phyloP scores from a whole-genome alignment of 2,888 invertebrate species.

The Glomeris marginata region DNA sequence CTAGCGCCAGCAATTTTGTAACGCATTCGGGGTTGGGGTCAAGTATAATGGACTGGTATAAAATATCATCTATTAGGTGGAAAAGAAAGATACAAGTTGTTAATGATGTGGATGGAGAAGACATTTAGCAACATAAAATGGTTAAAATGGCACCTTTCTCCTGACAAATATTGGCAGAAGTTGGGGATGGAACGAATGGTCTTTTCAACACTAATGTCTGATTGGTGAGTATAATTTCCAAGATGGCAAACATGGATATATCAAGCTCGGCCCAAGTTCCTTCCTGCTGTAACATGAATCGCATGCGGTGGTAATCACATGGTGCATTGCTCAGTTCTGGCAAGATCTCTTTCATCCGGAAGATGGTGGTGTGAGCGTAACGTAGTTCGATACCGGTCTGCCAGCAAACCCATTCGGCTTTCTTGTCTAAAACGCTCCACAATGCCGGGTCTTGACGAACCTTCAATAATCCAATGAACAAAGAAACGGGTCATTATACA shows the following conservation, averaged over 20 bases:
- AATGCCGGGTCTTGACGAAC: constrained; percentile 28
- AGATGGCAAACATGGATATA: constrained; percentile 57
- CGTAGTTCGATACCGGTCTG: constrained; percentile 76
- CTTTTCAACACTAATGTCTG: constrained; percentile 44
- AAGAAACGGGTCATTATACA: no score
- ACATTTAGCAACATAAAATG: no score
- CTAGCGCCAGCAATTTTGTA: constrained; percentile 65
- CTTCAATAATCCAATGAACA: no score
- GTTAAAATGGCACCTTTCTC: no score
- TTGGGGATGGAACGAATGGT: constrained; percentile 26
- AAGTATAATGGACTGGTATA: constrained; percentile 39
- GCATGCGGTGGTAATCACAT: constrained; percentile 35
- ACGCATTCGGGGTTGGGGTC: constrained; percentile 66
- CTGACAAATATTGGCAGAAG: constrained; percentile 14
- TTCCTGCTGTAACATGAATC: constrained; percentile 48
- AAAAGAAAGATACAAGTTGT: no score
- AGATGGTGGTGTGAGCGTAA: constrained; percentile 61
- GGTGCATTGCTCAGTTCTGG: constrained; percentile 21
- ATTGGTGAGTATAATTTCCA: constrained; percentile 72
- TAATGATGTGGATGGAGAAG: no score
- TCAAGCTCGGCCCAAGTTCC: constrained; percentile 75
- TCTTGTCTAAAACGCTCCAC: constrained; percentile 45
- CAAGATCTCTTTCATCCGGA: constrained; percentile 59
- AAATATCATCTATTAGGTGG: constrained; percentile 7
- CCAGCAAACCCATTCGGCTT: constrained; percentile 87